Evolutionary conservation across 2,113 vertebrate species (phyloP), one percentile per base, ranked within the genome.

Genomic region (Cryptomyrus ogoouensis): DNA sequence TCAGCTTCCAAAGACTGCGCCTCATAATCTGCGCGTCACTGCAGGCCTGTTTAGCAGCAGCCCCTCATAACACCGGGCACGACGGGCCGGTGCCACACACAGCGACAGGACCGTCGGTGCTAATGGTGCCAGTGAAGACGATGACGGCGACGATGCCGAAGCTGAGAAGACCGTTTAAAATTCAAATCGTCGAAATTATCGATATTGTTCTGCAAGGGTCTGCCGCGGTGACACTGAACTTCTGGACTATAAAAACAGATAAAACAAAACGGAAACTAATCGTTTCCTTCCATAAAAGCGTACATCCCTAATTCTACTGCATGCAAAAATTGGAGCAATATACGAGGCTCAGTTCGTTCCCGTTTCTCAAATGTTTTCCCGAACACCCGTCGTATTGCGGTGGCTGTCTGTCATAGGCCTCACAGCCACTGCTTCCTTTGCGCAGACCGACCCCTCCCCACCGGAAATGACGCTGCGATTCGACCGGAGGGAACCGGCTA

Each of bases 391-490:
- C 56, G 47, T 88, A 46, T 88, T 56, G 52, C 49, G 87, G 88
- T 5, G 84, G 93, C 90, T 92, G 53, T 0, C 91, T 91, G 56
- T 39, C 89, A 50, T 87, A 80, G 90, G 88, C 90, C 88, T 93
- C 46, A 84, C 91, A 52, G 90, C 90, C 89, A 92, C 91, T 91
- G 93, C 93, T 95, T 94, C 93, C 93, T 93, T 92, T 92, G 31
- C 70, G 39, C 85, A 7, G 19, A 5, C 0, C 90, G 80, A 17
- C 3, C 89, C 92, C 83, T 87, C 74, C 88, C 90, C 90, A 86
- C 93, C 92, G 93, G 93, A 94, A 92, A 91, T 93, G 90, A 94
- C 92, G 91, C 90, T 87, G 88, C 91, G 89, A 92, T 90, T 92
- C 42, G 89, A 90, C 92, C 92, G 91, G 93, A 93, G 93, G 93